phyloP scores from a whole-genome alignment of 2,888 invertebrate genomes.

The Syritta pipiens region DNA sequence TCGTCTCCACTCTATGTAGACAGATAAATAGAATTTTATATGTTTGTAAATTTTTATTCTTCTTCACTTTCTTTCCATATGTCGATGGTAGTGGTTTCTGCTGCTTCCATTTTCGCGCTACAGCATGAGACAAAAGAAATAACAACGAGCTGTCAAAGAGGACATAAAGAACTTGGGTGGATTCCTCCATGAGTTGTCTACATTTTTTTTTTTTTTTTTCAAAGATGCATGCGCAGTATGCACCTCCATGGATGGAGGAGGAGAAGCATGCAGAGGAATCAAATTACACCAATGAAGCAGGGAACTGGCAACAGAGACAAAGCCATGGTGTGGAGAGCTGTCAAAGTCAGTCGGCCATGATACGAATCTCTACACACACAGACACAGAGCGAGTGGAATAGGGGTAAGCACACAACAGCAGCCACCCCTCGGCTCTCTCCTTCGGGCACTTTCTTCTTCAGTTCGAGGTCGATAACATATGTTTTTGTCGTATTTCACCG shows the following conservation, averaged over 20 bases:
- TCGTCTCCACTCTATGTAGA: not conserved
- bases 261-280: too few relatives aligned
- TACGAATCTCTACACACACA: not conserved
- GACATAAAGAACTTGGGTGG: conserved; percentile 45
- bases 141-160: conserved; percentile 41
- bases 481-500: conserved; percentile 25
- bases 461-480: conserved; percentile 59
- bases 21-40: conserved; percentile 16
- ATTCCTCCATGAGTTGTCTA: conserved; percentile 26
- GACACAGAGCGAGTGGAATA: too few relatives aligned
- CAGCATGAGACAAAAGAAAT: conserved; percentile 14
- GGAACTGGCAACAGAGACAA: not conserved
- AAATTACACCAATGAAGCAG: conserved; percentile 51
- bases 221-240: conserved; percentile 52
- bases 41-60: conserved; percentile 1
- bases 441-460: too few relatives aligned
- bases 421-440: conserved; percentile 10
- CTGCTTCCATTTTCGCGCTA: conserved; percentile 19
- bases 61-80: conserved; percentile 21
- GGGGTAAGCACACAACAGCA: conserved; percentile 4
- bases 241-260: conserved; percentile 37
- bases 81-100: not conserved
- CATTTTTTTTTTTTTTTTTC: conserved; percentile 14
- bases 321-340: conserved; percentile 48
- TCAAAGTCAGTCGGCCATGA: conserved; percentile 29